A percentile compares a stretch with the other conserved stretches of the same genome.
phyloP scores from a whole-genome alignment of 1,140 invertebrate species.

The Tribolium castaneum region DNA sequence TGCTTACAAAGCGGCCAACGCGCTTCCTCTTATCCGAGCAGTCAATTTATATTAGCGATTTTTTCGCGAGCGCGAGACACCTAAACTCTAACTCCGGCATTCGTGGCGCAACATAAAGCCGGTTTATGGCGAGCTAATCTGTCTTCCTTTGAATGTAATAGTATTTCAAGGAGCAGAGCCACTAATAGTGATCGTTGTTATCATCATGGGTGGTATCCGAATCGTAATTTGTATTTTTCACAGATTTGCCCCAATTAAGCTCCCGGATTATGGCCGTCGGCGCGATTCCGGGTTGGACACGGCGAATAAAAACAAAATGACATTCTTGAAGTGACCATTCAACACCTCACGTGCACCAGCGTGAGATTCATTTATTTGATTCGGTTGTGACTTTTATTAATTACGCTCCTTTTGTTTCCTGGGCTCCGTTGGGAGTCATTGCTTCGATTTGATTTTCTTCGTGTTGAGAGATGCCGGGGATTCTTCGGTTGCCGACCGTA shows the following conservation, averaged over 20 bases:
- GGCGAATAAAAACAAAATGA: slow-evolving; percentile 22
- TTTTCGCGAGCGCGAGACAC: slow-evolving; percentile 34
- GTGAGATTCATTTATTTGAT: slow-evolving; percentile 47
- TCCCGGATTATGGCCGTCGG: neutral
- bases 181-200: slow-evolving; percentile 35
- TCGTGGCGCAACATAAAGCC: slow-evolving; percentile 41
- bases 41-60: slow-evolving; percentile 44
- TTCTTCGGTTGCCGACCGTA: neutral
- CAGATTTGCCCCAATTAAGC: slow-evolving; percentile 11
- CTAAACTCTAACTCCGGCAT: slow-evolving; percentile 36
- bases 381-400: slow-evolving; percentile 45
- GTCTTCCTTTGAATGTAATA: slow-evolving; percentile 37
- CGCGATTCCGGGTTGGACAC: neutral
- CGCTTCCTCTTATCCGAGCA: slow-evolving; percentile 10
- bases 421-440: slow-evolving; percentile 31
- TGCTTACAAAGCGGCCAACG: neutral
- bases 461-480: slow-evolving; percentile 13
- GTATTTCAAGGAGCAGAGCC: slow-evolving; percentile 37
- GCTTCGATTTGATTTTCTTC: slow-evolving; percentile 37
- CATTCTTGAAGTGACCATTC: slow-evolving; percentile 24
- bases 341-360: slow-evolving; percentile 39
- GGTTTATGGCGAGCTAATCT: slow-evolving; percentile 39
- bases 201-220: slow-evolving; percentile 31
- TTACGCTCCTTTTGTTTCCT: slow-evolving; percentile 46
- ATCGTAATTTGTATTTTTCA: slow-evolving; percentile 26